These are phyloP conservation scores for Vireo griseus DNA, from an alignment of 2,797 vertebrate genomes.

Conservation along the genomic window DNA sequence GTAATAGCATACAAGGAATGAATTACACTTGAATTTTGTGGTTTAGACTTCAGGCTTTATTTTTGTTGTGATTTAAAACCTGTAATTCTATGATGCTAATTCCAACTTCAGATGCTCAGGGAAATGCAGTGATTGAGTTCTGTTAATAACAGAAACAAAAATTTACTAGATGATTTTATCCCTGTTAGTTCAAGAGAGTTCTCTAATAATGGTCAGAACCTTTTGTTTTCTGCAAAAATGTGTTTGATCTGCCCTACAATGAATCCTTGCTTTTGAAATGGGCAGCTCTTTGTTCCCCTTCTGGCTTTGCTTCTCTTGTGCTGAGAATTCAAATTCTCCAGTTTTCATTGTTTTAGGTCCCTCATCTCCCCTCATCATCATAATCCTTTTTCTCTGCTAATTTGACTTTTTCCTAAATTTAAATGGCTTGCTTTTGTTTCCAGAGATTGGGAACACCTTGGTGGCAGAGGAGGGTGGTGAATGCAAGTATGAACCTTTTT, in stretches of 20 bases:
- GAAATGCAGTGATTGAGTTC: background rate
- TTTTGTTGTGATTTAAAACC: constrained; percentile 13
- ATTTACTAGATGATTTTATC: background rate
- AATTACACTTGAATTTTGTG: background rate
- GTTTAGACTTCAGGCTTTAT: constrained; percentile 4
- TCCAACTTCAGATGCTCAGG: background rate
- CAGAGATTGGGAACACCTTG: background rate
- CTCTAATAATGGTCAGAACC: background rate
- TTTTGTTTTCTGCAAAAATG: background rate
- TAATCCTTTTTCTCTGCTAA: background rate
- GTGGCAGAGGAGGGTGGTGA: background rate
- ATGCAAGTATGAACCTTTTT: background rate
- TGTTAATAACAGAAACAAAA: background rate
- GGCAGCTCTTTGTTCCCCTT: background rate
- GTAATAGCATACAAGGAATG: background rate
- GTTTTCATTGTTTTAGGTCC: background rate
- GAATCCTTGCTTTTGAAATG: background rate
- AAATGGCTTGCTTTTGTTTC: background rate
- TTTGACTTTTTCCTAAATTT: background rate
- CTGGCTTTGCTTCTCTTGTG: background rate
- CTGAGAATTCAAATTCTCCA: background rate
- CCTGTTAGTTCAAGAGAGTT: background rate
- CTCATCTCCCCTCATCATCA: background rate
- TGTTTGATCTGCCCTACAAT: background rate
- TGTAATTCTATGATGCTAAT: background rate